Evolutionary conservation across 2,888 invertebrate species (phyloP).

Genomic region (Caenorhabditis sp.): DNA sequence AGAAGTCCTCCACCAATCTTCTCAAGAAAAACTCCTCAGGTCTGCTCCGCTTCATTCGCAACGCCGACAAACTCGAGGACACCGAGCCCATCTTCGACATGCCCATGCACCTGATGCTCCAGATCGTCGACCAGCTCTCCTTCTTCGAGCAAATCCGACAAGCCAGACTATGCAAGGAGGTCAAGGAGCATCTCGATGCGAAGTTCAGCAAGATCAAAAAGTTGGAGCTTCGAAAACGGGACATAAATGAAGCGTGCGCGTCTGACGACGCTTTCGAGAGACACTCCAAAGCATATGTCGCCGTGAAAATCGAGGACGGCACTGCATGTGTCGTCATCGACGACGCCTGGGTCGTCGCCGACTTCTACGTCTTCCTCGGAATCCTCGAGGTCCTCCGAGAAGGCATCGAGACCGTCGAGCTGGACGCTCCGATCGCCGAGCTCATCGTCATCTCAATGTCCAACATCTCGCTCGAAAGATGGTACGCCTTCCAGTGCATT

Average conservation of each 20-base stretch:
- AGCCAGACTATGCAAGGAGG: constrained; percentile 44
- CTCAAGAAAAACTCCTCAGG: constrained; percentile 55
- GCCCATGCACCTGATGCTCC: constrained; percentile 35
- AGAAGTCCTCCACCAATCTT: constrained; percentile 22
- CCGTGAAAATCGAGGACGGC: constrained; percentile 59
- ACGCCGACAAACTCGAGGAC: constrained; percentile 12
- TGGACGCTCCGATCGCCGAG: constrained; percentile 82
- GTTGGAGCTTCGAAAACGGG: constrained; percentile 67
- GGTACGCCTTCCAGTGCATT: constrained; percentile 82
- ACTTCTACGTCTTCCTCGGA: constrained; percentile 74
- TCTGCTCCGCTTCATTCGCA: constrained; percentile 49
- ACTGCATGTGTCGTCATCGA: constrained; percentile 71
- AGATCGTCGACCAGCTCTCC: constrained; percentile 60
- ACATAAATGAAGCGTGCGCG: constrained; percentile 61
- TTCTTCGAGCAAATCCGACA: constrained; percentile 68
- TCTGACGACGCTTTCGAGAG: constrained; percentile 49
- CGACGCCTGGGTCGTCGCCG: constrained; percentile 77
- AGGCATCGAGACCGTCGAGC: constrained; percentile 69
- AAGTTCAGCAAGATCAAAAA: constrained; percentile 62
- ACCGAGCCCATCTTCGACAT: constrained; percentile 38
- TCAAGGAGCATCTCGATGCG: constrained; percentile 61
- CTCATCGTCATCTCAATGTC: constrained; percentile 81
- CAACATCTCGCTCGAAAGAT: constrained; percentile 77
- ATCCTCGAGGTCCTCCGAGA: constrained; percentile 76
- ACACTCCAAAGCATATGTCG: constrained; percentile 64